A percentile compares a stretch with the other conserved stretches of the same genome.
These are phyloP conservation scores for Drosophila formosana DNA, from an alignment of 2,888 invertebrate species.

Conservation along the genomic window DNA sequence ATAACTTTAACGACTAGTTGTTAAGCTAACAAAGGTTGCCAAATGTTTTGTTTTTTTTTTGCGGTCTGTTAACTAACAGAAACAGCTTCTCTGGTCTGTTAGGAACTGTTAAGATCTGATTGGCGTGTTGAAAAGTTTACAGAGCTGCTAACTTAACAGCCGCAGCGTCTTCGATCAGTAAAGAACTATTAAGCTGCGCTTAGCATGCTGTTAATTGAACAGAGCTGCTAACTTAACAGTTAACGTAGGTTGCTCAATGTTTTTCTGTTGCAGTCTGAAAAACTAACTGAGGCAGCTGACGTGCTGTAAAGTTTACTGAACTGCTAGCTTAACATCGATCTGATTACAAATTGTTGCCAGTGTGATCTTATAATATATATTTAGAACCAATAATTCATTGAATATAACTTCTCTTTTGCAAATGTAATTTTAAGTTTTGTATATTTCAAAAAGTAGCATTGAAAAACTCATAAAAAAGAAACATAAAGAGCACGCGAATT, in stretches of 20 bases:
- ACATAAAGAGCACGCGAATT: constrained; percentile 3
- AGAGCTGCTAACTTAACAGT: too few relatives aligned
- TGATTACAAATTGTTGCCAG: background rate
- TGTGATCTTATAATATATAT: background rate
- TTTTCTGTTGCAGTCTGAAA: too few relatives aligned
- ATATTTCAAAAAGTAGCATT: constrained; percentile 7
- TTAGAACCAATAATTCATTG: background rate
- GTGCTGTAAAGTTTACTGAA: background rate
- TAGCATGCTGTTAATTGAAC: too few relatives aligned
- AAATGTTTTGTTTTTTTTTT: too few relatives aligned
- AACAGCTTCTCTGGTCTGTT: background rate
- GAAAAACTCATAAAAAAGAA: constrained; percentile 10
- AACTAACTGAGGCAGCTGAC: background rate
- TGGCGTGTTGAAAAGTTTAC: background rate
- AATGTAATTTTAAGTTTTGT: constrained; percentile 2
- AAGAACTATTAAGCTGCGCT: too few relatives aligned
- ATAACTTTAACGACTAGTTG: background rate
- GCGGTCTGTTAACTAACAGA: background rate
- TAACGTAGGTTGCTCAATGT: too few relatives aligned
- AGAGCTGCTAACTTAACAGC: background rate
- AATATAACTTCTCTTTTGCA: background rate
- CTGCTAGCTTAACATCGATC: background rate
- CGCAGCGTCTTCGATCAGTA: background rate
- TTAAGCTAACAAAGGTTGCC: background rate
- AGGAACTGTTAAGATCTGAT: background rate